Conservation (phyloP, 1,140 invertebrate genomes). For the Hycleus cichorii region DNA sequence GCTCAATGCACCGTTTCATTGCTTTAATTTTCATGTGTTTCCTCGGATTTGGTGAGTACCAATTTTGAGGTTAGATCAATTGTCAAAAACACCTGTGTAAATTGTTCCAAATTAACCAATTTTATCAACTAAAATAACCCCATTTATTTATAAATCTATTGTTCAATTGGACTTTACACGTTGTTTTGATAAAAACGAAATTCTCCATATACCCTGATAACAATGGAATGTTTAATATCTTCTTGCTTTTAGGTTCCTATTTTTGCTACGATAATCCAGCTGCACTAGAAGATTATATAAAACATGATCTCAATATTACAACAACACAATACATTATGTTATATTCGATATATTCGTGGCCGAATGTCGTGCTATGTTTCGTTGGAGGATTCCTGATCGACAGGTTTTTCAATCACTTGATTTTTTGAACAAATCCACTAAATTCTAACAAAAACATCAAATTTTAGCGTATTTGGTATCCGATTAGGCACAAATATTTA, state of each 20-base stretch:
- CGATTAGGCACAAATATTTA: constrained; percentile 88
- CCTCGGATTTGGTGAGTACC: constrained; percentile 68
- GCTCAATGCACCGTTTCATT: constrained; percentile 53
- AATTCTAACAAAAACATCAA: constrained; percentile 12
- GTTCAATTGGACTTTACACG: constrained; percentile 1
- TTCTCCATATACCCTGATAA: neutral
- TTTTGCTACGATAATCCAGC: constrained; percentile 97
- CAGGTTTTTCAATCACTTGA: constrained; percentile 44
- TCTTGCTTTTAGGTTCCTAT: constrained; percentile 74
- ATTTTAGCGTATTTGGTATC: constrained; percentile 84
- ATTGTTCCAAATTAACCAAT: neutral
- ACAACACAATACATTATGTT: constrained; percentile 78
- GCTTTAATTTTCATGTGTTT: constrained; percentile 80
- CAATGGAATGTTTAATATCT: constrained; percentile 15
- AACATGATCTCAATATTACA: constrained; percentile 70
- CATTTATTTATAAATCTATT: neutral
- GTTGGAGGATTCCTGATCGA: constrained; percentile 94
- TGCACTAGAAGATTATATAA: constrained; percentile 83
- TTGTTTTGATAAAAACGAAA: neutral
- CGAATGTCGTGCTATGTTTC: constrained; percentile 93
- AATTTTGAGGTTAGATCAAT: constrained; percentile 11
- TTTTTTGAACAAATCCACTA: neutral
- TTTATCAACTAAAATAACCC: too few relatives aligned
- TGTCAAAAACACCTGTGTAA: constrained; percentile 4
- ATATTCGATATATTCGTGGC: constrained; percentile 97